Evolutionary conservation across 2,888 invertebrate species (phyloP).

Genomic region (Volucella bombylans): DNA sequence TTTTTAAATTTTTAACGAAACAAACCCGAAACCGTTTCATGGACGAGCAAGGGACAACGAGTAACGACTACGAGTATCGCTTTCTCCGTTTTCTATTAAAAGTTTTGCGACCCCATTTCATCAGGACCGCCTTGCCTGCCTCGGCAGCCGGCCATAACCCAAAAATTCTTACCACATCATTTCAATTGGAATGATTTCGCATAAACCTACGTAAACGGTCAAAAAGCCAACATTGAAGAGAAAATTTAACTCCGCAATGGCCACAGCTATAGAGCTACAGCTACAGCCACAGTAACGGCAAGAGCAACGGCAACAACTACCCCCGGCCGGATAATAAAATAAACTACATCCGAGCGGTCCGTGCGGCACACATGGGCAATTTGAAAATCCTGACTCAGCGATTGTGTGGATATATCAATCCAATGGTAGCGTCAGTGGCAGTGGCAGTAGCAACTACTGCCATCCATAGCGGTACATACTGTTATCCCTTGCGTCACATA

Average conservation of each 20-base stretch:
- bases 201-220: slow-evolving; percentile 63
- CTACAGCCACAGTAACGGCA: no score
- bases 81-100: slow-evolving; percentile 42
- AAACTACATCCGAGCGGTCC: slow-evolving; percentile 73
- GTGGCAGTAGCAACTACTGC: neutral
- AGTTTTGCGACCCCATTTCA: slow-evolving; percentile 46
- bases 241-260: slow-evolving; percentile 54
- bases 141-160: slow-evolving; percentile 42
- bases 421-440: slow-evolving; percentile 14
- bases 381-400: slow-evolving; percentile 73
- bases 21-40: slow-evolving; percentile 17
- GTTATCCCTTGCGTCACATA: slow-evolving; percentile 34
- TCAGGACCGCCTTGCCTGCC: neutral
- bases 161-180: slow-evolving; percentile 71
- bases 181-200: slow-evolving; percentile 73
- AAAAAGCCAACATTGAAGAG: slow-evolving; percentile 15
- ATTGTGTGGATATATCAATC: slow-evolving; percentile 68
- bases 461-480: slow-evolving; percentile 26
- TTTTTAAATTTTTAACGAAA: slow-evolving; percentile 49
- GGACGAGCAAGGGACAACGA: neutral
- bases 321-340: slow-evolving; percentile 73
- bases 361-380: slow-evolving; percentile 73
- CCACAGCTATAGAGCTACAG: no score
- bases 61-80: neutral
- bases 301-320: slow-evolving; percentile 51